Percentiles rank a stretch among this genome's conserved stretches.
Conservation (phyloP, 2,888 invertebrate species). For the Lagria hirta region DNA sequence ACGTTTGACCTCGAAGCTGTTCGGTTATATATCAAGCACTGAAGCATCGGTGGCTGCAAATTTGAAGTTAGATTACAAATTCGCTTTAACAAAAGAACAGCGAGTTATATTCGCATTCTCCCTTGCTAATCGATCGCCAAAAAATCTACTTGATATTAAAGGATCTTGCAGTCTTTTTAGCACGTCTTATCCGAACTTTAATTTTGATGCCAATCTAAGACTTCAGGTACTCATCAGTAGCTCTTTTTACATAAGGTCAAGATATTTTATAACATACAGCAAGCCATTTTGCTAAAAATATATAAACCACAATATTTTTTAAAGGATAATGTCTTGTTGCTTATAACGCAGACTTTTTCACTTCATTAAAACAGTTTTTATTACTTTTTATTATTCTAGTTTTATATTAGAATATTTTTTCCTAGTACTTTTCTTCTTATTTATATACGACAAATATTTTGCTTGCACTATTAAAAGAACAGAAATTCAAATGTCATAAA, state of each 20-base stretch:
- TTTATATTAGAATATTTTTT: too few relatives aligned
- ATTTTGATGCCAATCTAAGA: slow-evolving; percentile 66
- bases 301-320: too few relatives aligned
- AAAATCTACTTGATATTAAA: slow-evolving; percentile 61
- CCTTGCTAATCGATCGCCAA: slow-evolving; percentile 59
- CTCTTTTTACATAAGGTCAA: background rate
- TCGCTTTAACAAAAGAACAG: slow-evolving; percentile 61
- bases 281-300: too few relatives aligned
- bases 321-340: too few relatives aligned
- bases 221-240: slow-evolving; percentile 70
- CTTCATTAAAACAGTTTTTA: too few relatives aligned
- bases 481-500: too few relatives aligned
- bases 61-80: slow-evolving; percentile 67
- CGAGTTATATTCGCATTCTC: slow-evolving; percentile 57
- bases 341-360: too few relatives aligned
- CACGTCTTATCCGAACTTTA: slow-evolving; percentile 74
- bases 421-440: too few relatives aligned
- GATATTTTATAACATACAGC: background rate
- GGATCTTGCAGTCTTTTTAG: slow-evolving; percentile 70
- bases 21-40: slow-evolving; percentile 65
- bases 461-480: too few relatives aligned
- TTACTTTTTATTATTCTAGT: too few relatives aligned
- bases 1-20: slow-evolving; percentile 69
- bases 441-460: too few relatives aligned
- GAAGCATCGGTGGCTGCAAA: slow-evolving; percentile 58